Percentiles rank a stretch among this genome's conserved stretches.
Evolutionary conservation across 2,113 vertebrate genomes (phyloP).

Genomic region (Apus apus): DNA sequence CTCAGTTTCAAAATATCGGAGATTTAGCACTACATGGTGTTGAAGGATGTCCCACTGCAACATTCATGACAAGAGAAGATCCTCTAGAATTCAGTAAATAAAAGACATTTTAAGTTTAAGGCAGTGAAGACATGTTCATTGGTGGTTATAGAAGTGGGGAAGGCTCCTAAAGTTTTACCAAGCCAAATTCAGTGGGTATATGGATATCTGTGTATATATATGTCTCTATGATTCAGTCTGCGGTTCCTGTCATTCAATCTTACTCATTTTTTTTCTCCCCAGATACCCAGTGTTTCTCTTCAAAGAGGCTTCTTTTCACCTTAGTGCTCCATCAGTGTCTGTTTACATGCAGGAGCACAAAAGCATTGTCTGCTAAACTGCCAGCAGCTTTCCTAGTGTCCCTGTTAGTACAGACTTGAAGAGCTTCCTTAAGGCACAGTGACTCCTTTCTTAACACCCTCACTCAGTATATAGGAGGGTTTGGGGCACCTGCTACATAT

Average conservation of each 20-base stretch:
- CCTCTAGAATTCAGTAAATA: neutral
- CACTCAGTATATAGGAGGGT: accelerated
- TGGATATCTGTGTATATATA: accelerated
- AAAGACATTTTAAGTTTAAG: neutral
- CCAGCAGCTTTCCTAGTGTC: neutral
- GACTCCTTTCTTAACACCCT: neutral
- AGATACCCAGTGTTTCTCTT: neutral
- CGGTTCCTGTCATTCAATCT: neutral
- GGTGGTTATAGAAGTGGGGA: neutral
- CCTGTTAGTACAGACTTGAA: neutral
- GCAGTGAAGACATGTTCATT: neutral
- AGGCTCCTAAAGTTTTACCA: neutral
- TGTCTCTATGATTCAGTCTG: neutral
- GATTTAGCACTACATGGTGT: neutral
- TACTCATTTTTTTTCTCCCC: neutral
- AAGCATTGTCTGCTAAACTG: neutral
- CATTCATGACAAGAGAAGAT: neutral
- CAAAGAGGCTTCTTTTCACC: neutral
- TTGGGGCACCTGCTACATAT: neutral
- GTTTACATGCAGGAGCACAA: neutral
- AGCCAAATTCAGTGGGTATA: neutral
- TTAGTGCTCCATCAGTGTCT: neutral
- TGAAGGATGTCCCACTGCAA: neutral
- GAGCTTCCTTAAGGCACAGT: neutral
- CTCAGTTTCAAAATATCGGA: neutral